Base-by-base conservation (phyloP, 2,113 vertebrate species). In the Australoheros scitulus region DNA sequence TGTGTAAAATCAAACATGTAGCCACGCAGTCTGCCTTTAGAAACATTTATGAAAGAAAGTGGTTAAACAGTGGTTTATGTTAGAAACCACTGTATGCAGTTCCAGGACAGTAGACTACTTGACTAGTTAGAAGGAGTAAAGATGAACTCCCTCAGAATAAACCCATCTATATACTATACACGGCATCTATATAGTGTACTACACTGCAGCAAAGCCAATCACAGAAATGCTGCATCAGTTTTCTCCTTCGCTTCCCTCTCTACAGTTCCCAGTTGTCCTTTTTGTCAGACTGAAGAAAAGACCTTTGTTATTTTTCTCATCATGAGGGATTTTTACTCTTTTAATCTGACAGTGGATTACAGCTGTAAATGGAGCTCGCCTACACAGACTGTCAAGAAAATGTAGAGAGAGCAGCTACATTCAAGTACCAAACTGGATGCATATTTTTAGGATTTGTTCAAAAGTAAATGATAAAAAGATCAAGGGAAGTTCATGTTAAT, bases 321-420 rank as follows among this genome's bases (percentile, higher is more conserved):
- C 59, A 36, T 72, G 22, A 83, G 59, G 76, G 57, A 82, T 61
- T 77, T 72, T 77, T 63, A 14, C 13, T 60, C 14, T 61, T 80
- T 81, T 36, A 68, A 65, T 26, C 15, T 82, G 80, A 64, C 63
- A 79, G 3, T 57, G 41, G 61, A 88, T 87, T 41, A 57, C 47
- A 57, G 20, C 26, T 61, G 79, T 65, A 68, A 57, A 81, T 74
- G n/a, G 34, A 83, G 57, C 29, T 61, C 0, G 6, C 43, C 32
- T 55, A 26, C 29, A 77, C 75, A 57, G 20, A 26, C 26, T 74
- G 79, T 55, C 17, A 38, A 79, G 59, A 63, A 74, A 34, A 32
- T 36, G 52, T 60, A 2, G 20, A 55, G 47, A 55, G 68, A 72
- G 17, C 65, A 57, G 55, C 13, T 43, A 65, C n/a, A 47, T 61